Evolutionary conservation across 1,140 invertebrate species (phyloP).

Genomic region (Pachypeltis micranthus): DNA sequence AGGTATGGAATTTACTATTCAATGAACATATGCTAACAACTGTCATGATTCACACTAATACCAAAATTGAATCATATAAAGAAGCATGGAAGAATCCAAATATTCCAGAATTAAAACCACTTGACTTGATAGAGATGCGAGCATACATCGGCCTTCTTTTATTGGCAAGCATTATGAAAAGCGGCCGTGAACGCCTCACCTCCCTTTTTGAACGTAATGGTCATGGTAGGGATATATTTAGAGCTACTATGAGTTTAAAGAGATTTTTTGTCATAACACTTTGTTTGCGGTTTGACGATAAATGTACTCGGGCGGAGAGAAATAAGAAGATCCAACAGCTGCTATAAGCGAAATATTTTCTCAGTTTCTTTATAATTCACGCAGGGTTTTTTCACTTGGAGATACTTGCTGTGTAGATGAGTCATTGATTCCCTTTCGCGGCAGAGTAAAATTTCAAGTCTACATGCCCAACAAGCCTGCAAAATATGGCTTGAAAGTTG

Average conservation of each 20-base stretch:
- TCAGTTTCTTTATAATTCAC: background rate
- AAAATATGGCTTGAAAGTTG: background rate
- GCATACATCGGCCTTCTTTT: background rate
- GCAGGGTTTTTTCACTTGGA: background rate
- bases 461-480: background rate
- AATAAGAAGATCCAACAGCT: background rate
- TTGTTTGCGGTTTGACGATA: background rate
- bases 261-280: background rate
- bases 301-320: background rate
- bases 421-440: background rate
- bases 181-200: background rate
- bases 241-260: background rate
- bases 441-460: background rate
- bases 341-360: background rate
- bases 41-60: background rate
- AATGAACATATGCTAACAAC: background rate
- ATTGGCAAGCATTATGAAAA: background rate
- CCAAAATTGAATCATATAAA: background rate
- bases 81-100: background rate
- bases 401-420: background rate
- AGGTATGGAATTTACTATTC: too few species aligned
- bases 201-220: background rate
- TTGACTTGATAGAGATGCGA: background rate
- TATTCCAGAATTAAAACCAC: background rate
- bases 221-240: background rate